Conservation (phyloP, 2,113 vertebrate species). For the Epinephelus moara region DNA sequence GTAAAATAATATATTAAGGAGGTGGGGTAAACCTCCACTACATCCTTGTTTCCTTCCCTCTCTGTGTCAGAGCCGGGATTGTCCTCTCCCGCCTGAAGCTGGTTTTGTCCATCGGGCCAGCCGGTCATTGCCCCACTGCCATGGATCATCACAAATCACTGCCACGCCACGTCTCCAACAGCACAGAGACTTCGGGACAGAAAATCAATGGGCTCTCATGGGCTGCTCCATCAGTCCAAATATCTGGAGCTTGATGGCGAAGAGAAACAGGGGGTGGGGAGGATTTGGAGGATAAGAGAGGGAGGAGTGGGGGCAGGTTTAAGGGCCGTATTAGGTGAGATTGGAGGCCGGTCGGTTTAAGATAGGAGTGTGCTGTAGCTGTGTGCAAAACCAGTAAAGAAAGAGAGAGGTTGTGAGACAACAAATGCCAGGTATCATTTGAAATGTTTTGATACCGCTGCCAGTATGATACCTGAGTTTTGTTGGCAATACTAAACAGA, state of each 20-base stretch:
- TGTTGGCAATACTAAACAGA: not conserved
- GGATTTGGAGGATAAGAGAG: constrained; percentile 35
- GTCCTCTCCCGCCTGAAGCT: not conserved
- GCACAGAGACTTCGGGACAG: constrained; percentile 58
- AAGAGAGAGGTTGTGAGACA: not conserved
- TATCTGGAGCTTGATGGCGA: constrained; percentile 72
- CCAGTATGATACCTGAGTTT: not conserved
- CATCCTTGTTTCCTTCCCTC: not conserved
- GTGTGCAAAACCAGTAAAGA: not conserved
- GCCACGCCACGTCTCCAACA: constrained; percentile 66
- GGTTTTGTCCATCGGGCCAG: constrained; percentile 32
- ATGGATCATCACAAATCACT: constrained; percentile 79
- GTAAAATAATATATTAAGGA: not conserved
- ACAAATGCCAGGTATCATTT: not conserved
- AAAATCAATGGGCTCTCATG: constrained; percentile 82
- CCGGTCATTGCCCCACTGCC: constrained; percentile 42
- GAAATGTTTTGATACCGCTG: not conserved
- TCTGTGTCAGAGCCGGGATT: not conserved
- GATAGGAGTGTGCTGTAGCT: not conserved
- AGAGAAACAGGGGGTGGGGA: constrained; percentile 33
- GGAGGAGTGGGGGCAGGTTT: constrained; percentile 12
- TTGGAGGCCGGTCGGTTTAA: constrained; percentile 18
- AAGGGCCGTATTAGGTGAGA: not conserved
- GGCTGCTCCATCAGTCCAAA: constrained; percentile 77
- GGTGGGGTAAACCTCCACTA: constrained; percentile 14